Conservation (phyloP, 2,797 vertebrate genomes). For the Pangasius mekongensis region DNA sequence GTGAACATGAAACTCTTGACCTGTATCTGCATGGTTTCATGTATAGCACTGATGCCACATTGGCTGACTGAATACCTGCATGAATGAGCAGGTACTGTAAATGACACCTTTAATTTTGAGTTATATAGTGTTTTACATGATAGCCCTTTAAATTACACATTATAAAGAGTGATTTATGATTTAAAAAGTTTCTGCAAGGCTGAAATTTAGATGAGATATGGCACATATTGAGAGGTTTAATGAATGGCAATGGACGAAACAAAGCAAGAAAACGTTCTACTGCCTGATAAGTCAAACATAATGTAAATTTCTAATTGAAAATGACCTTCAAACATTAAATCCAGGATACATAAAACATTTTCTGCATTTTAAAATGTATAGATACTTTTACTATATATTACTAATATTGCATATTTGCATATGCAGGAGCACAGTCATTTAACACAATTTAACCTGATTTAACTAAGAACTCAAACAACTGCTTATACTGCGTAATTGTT, state of each 20-base stretch:
- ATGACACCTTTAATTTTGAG: not conserved
- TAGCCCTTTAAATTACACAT: not conserved
- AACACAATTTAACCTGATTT: not conserved
- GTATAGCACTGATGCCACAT: not conserved
- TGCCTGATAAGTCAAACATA: not conserved
- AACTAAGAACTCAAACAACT: not conserved
- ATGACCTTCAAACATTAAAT: not conserved
- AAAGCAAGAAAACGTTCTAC: not conserved
- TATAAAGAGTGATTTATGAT: not conserved
- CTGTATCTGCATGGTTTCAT: conserved; percentile 1
- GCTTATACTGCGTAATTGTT: not conserved
- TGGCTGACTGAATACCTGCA: not conserved
- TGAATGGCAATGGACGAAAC: not conserved
- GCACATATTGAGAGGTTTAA: not conserved
- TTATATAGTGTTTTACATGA: not conserved
- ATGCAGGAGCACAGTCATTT: not conserved
- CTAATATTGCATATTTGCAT: not conserved
- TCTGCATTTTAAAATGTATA: not conserved
- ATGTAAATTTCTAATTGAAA: not conserved
- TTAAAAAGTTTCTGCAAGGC: not conserved
- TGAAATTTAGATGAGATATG: not conserved
- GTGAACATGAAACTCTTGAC: not conserved
- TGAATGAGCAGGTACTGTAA: not conserved
- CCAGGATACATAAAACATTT: not conserved
- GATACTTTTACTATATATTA: not conserved